Conservation (phyloP, 2,113 vertebrate genomes). For the Spea multiplicata region DNA sequence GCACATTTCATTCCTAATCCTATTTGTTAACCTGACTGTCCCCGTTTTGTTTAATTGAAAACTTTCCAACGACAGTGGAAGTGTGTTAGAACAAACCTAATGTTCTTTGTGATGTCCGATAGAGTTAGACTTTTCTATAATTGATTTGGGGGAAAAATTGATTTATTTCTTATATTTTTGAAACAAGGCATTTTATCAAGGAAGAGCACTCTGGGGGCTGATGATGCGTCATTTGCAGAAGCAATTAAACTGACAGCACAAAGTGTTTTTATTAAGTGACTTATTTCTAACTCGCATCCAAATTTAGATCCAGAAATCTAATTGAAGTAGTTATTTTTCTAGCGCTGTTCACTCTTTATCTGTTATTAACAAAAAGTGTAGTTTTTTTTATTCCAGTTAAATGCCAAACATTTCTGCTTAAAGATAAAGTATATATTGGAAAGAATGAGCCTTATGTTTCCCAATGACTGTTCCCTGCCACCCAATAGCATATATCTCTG, state of each 20-base stretch:
- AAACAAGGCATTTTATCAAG: constrained; percentile 32
- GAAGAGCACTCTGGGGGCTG: constrained; percentile 16
- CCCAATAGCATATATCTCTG: too few relatives aligned
- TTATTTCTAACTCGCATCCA: constrained; percentile 10
- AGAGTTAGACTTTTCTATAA: constrained; percentile 22
- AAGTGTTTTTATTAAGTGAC: background rate
- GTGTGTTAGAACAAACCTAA: constrained; percentile 14
- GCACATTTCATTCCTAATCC: too few relatives aligned
- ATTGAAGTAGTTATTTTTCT: background rate
- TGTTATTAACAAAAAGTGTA: too few relatives aligned
- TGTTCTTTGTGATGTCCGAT: constrained; percentile 11
- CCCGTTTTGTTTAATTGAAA: background rate
- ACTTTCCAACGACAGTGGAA: constrained; percentile 10
- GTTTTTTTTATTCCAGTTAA: too few relatives aligned
- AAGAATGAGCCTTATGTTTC: too few relatives aligned
- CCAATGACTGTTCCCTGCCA: too few relatives aligned
- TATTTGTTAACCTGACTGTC: background rate
- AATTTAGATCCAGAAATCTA: constrained; percentile 11
- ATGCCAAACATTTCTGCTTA: too few relatives aligned
- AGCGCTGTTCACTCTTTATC: too few relatives aligned
- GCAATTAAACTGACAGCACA: constrained; percentile 31
- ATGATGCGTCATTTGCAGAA: constrained; percentile 25
- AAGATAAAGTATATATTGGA: too few relatives aligned
- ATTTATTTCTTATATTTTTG: background rate
- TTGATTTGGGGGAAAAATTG: constrained; percentile 11